Conservation (phyloP, 2,113 vertebrate species). For the Cheilinus undulatus region DNA sequence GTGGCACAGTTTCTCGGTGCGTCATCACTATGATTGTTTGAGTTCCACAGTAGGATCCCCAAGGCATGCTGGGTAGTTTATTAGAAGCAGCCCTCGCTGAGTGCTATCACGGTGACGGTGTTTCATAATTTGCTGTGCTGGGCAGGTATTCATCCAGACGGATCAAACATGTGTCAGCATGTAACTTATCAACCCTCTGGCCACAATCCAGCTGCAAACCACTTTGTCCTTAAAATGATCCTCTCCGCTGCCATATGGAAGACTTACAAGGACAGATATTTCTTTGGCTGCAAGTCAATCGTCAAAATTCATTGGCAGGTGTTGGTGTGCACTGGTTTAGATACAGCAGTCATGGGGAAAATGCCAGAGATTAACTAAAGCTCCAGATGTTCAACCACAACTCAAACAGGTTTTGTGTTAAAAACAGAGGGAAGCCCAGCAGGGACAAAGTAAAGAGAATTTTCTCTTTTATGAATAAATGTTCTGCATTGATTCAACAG, state of each 20-base stretch:
- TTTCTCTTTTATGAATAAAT: constrained; percentile 7
- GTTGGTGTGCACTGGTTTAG: constrained; percentile 15
- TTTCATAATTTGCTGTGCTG: constrained; percentile 64
- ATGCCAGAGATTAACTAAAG: constrained; percentile 15
- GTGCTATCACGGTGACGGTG: constrained; percentile 51
- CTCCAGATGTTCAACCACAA: constrained; percentile 29
- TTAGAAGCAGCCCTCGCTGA: constrained; percentile 57
- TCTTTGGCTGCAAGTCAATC: constrained; percentile 28
- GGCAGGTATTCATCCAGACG: constrained; percentile 50
- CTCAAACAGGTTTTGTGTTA: constrained; percentile 21
- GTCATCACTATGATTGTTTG: constrained; percentile 26
- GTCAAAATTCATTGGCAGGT: constrained; percentile 14
- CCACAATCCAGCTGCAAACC: constrained; percentile 39
- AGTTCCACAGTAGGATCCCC: constrained; percentile 38
- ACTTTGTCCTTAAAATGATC: constrained; percentile 48
- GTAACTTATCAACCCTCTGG: constrained; percentile 52
- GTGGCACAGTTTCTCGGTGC: constrained; percentile 1
- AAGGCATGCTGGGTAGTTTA: constrained; percentile 71
- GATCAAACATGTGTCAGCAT: constrained; percentile 64
- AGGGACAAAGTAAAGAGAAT: not conserved
- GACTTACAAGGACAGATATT: constrained; percentile 16
- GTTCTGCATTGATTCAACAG: constrained; percentile 4
- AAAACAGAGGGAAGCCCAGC: not conserved
- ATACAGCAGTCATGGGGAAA: constrained; percentile 11
- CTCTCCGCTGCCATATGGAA: constrained; percentile 14